These are phyloP conservation scores for Ylistrum balloti DNA, from an alignment of 1,140 invertebrate species.

Conservation along the genomic window DNA sequence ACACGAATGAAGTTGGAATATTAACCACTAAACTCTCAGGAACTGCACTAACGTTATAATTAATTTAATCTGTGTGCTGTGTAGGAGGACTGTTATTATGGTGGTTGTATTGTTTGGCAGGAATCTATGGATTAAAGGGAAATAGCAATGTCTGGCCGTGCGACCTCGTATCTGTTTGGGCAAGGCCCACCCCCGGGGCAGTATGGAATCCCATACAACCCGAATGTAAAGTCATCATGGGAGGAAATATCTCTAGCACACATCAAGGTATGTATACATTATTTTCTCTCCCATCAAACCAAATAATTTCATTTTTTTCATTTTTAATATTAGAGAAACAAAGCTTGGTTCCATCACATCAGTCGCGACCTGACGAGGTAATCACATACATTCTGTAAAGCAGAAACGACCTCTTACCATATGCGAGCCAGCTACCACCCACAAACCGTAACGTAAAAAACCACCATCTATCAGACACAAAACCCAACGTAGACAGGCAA, in stretches of 20 bases:
- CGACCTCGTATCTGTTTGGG: constrained; percentile 15
- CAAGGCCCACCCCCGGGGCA: background rate
- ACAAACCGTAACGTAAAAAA: no score
- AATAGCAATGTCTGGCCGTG: background rate
- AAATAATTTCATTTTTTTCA: no score
- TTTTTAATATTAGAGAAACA: no score
- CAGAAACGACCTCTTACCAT: no score
- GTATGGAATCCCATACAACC: background rate
- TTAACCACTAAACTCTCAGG: background rate
- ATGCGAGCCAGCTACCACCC: no score
- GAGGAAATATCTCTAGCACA: background rate
- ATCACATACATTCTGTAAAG: no score
- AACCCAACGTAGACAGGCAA: no score
- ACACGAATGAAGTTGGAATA: background rate
- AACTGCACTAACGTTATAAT: background rate
- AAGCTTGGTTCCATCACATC: no score
- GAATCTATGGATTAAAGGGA: constrained; percentile 26
- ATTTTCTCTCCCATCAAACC: no score
- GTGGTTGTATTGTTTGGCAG: background rate
- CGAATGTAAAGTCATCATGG: background rate
- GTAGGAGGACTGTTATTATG: background rate
- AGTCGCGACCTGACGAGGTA: no score
- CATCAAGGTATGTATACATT: background rate
- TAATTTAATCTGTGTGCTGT: background rate
- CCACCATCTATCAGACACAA: no score